A percentile compares a stretch with the other conserved stretches of the same genome.
phyloP scores from a whole-genome alignment of 2,888 invertebrate species.

The Schizaphis graminum region DNA sequence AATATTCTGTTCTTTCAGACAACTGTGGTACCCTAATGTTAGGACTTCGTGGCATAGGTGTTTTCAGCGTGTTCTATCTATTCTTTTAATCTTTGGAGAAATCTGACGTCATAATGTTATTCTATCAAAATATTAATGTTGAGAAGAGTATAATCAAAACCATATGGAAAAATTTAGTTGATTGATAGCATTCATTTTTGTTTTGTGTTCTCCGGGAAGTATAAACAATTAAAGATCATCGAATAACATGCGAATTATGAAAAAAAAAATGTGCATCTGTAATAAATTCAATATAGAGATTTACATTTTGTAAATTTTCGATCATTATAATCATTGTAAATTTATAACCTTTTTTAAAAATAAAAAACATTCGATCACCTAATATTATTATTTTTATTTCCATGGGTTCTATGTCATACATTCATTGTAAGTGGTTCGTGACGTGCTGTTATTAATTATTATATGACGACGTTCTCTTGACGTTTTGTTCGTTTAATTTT shows the following conservation, averaged over 20 bases:
- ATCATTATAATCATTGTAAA: neutral
- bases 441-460: neutral
- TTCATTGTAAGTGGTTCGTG: neutral
- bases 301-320: neutral
- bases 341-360: neutral
- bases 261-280: neutral
- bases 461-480: neutral
- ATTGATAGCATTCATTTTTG: neutral
- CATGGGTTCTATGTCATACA: neutral
- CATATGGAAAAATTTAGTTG: neutral
- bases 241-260: neutral
- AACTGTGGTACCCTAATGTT: neutral
- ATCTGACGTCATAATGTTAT: neutral
- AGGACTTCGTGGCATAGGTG: neutral
- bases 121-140: neutral
- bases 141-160: neutral
- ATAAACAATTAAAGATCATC: neutral
- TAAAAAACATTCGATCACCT: neutral
- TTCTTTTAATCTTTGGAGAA: neutral
- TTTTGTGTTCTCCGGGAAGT: neutral
- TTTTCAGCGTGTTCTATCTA: neutral
- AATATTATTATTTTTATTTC: neutral
- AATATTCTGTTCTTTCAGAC: neutral
- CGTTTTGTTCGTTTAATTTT: neutral
- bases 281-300: neutral